These are phyloP conservation scores for Drosophila lacteicornis DNA, from an alignment of 1,140 invertebrate species.

Conservation along the genomic window DNA sequence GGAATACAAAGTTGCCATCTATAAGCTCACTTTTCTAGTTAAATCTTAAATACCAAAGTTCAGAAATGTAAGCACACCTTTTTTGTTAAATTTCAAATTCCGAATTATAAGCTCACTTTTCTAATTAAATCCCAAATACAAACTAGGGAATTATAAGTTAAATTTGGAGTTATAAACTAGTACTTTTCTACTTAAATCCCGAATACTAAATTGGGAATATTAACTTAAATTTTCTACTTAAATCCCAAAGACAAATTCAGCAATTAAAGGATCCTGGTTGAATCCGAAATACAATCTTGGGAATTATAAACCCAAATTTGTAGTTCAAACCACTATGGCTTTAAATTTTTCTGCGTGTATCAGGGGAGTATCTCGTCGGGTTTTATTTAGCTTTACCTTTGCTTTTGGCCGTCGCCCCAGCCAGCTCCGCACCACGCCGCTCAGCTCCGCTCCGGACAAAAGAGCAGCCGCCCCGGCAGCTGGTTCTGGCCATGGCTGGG, in stretches of 20 bases:
- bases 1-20: not conserved
- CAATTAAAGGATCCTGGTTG: no score
- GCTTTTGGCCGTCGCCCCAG: constrained; percentile 27
- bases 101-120: no score
- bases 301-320: not conserved
- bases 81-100: not conserved
- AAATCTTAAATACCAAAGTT: not conserved
- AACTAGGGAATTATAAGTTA: not conserved
- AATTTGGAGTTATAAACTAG: no score
- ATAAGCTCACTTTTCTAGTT: not conserved
- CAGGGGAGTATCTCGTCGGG: constrained; percentile 49
- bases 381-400: constrained; percentile 58
- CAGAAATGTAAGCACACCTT: not conserved
- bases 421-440: constrained; percentile 2
- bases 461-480: constrained; percentile 67
- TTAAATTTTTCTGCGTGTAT: constrained; percentile 17
- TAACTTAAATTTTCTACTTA: no score
- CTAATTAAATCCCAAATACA: not conserved
- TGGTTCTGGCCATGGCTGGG: constrained; percentile 52
- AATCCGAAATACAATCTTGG: not conserved
- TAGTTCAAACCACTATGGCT: not conserved
- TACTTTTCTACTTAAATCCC: not conserved
- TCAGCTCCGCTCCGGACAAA: constrained; percentile 56
- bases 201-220: not conserved
- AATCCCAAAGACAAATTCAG: not conserved